A percentile compares a stretch with the other conserved stretches of the same genome.
These are phyloP conservation scores for Drosophila kikkawai DNA, from an alignment of 1,140 invertebrate genomes.

Conservation along the genomic window DNA sequence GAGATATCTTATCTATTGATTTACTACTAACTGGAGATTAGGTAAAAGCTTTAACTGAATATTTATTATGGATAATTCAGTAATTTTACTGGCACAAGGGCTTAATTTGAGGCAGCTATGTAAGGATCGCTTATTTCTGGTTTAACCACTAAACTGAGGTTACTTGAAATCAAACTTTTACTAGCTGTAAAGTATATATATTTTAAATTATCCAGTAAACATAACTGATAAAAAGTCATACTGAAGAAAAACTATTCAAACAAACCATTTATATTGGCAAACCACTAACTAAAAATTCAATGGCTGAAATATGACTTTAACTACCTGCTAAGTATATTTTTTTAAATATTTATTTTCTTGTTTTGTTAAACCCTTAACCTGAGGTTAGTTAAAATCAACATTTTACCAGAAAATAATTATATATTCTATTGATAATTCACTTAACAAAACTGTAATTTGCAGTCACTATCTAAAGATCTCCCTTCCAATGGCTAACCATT, in stretches of 20 bases:
- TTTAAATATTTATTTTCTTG: too few species aligned
- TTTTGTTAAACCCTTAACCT: too few species aligned
- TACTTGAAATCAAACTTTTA: too few species aligned
- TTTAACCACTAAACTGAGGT: too few species aligned
- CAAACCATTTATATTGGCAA: too few species aligned
- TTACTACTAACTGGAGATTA: not conserved
- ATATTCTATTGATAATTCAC: not conserved
- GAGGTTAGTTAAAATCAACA: not conserved
- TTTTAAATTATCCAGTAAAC: too few species aligned
- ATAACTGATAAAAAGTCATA: too few species aligned
- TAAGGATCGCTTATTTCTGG: not conserved
- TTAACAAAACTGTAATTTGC: not conserved
- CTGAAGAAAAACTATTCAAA: too few species aligned
- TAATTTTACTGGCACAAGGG: not conserved
- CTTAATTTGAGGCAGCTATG: not conserved
- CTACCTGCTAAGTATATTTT: too few species aligned
- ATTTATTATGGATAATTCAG: not conserved
- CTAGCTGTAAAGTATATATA: too few species aligned
- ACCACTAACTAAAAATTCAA: too few species aligned
- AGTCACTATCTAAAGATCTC: not conserved
- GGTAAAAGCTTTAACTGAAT: not conserved
- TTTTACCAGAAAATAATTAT: fast-evolving
- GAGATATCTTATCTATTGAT: not conserved
- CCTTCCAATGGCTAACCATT: not conserved
- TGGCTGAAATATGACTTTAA: too few species aligned